Evolutionary conservation across 2,797 vertebrate genomes (phyloP).

Genomic region (Bovichtus diacanthus): DNA sequence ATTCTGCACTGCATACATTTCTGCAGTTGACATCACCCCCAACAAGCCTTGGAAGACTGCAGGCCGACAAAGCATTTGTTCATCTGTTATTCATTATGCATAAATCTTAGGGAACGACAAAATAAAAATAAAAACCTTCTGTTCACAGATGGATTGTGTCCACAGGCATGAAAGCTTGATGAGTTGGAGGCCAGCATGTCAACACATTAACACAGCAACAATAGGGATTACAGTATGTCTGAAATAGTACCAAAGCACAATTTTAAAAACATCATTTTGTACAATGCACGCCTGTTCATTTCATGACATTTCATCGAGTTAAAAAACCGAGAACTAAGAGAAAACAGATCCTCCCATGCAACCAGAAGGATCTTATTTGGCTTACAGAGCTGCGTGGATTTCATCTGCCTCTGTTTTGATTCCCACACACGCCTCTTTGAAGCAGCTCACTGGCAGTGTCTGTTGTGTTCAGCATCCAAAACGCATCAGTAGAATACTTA

Average conservation of each 20-base stretch:
- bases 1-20: slow-evolving; percentile 22
- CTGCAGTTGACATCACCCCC: slow-evolving; percentile 21
- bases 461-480: slow-evolving; percentile 41
- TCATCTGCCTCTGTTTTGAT: slow-evolving; percentile 56
- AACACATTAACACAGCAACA: neutral
- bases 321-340: neutral
- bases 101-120: slow-evolving; percentile 1
- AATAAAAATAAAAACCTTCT: slow-evolving; percentile 32
- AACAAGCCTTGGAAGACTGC: neutral
- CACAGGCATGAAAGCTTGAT: slow-evolving; percentile 30
- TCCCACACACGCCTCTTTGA: slow-evolving; percentile 59
- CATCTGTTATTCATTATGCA: slow-evolving; percentile 40
- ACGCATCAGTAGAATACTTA: slow-evolving; percentile 13
- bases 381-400: slow-evolving; percentile 54
- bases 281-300: neutral
- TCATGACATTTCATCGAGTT: slow-evolving; percentile 14
- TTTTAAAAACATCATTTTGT: neutral
- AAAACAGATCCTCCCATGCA: slow-evolving; percentile 25
- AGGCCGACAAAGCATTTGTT: slow-evolving; percentile 29
- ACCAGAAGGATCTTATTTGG: slow-evolving; percentile 34
- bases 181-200: slow-evolving; percentile 4
- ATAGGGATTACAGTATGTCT: neutral
- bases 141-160: slow-evolving; percentile 12
- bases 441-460: slow-evolving; percentile 49
- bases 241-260: neutral